Conservation (phyloP, 2,113 vertebrate genomes). For the Donacobius atricapilla region DNA sequence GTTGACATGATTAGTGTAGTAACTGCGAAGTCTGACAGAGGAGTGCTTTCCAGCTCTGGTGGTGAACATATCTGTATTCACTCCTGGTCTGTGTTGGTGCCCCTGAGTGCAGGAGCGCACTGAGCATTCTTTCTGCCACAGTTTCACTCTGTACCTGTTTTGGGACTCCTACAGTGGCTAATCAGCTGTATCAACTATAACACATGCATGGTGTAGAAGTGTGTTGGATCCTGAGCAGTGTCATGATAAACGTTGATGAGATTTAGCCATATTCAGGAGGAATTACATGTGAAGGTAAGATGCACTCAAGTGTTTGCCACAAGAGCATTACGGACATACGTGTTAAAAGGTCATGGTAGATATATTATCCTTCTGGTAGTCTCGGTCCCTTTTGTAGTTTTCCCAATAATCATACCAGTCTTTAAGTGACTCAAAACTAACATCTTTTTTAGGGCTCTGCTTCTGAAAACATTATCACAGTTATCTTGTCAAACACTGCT, state of each 20-base stretch:
- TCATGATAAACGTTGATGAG: neutral
- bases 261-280: neutral
- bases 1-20: neutral
- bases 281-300: neutral
- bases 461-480: neutral
- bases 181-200: neutral
- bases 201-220: neutral
- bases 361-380: neutral
- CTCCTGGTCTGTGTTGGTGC: neutral
- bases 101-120: neutral
- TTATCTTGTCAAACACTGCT: neutral
- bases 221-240: neutral
- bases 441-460: neutral
- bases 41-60: neutral
- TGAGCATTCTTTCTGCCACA: neutral
- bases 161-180: neutral
- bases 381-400: neutral
- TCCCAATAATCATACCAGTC: neutral
- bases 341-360: neutral
- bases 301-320: neutral
- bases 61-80: neutral
- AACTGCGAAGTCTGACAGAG: neutral
- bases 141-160: neutral
- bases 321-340: neutral
- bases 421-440: neutral